A percentile compares a stretch with the other conserved stretches of the same genome.
Conservation (phyloP, 2,113 vertebrate species). For the Coracopsis vasa region DNA sequence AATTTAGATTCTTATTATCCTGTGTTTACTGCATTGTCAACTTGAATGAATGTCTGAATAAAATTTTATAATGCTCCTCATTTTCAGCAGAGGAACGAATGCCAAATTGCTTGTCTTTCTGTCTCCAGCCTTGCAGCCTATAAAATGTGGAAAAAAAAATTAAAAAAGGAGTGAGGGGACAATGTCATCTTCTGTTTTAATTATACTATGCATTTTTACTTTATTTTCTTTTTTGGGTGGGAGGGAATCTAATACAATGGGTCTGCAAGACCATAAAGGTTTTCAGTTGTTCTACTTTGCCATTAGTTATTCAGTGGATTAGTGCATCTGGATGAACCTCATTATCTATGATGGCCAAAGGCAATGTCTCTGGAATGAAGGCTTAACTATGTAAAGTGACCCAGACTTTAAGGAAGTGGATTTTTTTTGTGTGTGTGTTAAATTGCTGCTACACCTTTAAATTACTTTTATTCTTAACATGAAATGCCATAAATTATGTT, state of each 20-base stretch:
- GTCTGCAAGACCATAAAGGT: neutral
- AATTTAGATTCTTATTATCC: neutral
- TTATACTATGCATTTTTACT: neutral
- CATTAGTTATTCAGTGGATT: neutral
- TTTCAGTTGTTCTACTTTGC: neutral
- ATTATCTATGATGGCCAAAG: neutral
- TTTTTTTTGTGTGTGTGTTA: neutral
- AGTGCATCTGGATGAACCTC: neutral
- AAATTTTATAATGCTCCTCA: slow-evolving; percentile 9
- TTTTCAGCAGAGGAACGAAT: neutral
- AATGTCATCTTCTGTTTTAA: neutral
- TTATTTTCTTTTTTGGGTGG: neutral
- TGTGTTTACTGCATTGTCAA: neutral
- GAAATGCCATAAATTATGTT: neutral
- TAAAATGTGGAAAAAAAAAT: neutral
- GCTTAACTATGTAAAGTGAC: neutral
- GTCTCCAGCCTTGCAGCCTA: neutral
- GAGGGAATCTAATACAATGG: neutral
- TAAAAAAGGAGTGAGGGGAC: neutral
- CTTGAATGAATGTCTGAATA: neutral
- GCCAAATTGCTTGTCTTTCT: neutral
- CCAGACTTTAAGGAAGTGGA: neutral
- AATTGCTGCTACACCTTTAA: neutral
- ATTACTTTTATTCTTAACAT: neutral
- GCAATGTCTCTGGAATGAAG: slow-evolving; percentile 6